Evolutionary conservation across 2,888 invertebrate genomes (phyloP), one percentile per base, ranked within the genome.

Genomic region (Rosalia funebris): DNA sequence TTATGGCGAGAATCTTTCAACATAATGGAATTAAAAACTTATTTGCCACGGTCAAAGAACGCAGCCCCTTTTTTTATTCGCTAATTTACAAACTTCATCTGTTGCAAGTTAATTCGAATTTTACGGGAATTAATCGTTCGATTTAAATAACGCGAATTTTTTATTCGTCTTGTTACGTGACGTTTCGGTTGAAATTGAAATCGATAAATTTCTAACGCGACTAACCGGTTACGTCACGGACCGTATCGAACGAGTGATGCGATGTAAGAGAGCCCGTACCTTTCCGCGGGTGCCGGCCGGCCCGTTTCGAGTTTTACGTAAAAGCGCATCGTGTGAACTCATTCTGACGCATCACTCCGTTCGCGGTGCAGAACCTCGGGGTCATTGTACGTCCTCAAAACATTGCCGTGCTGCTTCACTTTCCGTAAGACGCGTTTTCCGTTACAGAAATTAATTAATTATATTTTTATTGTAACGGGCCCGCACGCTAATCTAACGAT

Each of bases 341-440:
- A 56, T 58, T 63, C 62, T 66, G 70, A 73, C 73, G 74, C 76
- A 76, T 77, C 75, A 74, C 66, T 69, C 73, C 70, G 74, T 71
- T 73, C 71, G 73, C 75, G 73, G 75, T 77, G 78, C 77, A 77
- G 75, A 74, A 75, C 73, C 63, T 65, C 62, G 76, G 76, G 79
- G 78, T 79, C 79, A 78, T 75, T 76, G 79, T 75, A 76, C 79
- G 79, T 79, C 79, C 79, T 79, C 77, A 77, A 78, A 74, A 72
- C 74, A 68, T 70, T 71, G 74, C 77, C 79, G 78, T 75, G 77
- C 69, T 68, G 71, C 71, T 71, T 70, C 73, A 64, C 68, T 71
- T 67, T 68, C 67, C 66, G 68, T 70, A 65, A 60, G 63, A 62
- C 60, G 62, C 63, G 50, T 50, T 50, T 50, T 50, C 50, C 50